Base-by-base conservation (phyloP, 2,113 vertebrate species). In the Percina caprodes region DNA sequence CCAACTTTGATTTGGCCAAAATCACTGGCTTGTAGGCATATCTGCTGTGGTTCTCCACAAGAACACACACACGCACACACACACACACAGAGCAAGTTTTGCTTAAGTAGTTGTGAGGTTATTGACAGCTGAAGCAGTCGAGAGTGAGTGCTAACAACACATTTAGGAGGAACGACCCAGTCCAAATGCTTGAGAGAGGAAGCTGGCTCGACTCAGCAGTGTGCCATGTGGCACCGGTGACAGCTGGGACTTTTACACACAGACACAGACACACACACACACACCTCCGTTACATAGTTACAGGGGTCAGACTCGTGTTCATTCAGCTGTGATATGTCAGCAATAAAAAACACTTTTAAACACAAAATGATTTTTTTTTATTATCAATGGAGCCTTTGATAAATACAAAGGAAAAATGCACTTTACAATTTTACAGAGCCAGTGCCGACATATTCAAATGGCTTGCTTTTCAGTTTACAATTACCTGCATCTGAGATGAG, bases 121-220 rank as follows among this genome's bases (percentile, higher is more conserved):
- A 85, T 71, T 89, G 91, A 94, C 92, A 94, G 88, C 89, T 94
- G 92, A 92, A 60, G 73, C 77, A 45, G 87, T 78, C n/a, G 60
- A 77, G 90, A 89, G 79, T 78, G 83, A 92, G 92, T 84, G 87
- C 85, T 91, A 93, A 94, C 90, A 89, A 87, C 91, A 91, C 91
- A 77, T 87, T 92, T 85, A 84, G 82, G 82, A 89, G 85, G 60
- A 92, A 88, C 68, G 88, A 92, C 87, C 63, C 45, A 9, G 70
- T 78, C 82, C 92, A 94, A 94, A 93, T 93, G 93, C 78, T 92
- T 88, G 69, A 80, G 83, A 85, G 82, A 85, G 91, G 84, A 89
- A 93, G 77, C 69, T 62, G 88, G 68, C 88, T 87, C 48, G 26
- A 86, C 86, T 79, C 66, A 23, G 88, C 85, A 75, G 86, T 33